Evolutionary conservation across 2,888 invertebrate genomes (phyloP), one percentile per base, ranked within the genome.

Genomic region (Polydrusus tereticollis): DNA sequence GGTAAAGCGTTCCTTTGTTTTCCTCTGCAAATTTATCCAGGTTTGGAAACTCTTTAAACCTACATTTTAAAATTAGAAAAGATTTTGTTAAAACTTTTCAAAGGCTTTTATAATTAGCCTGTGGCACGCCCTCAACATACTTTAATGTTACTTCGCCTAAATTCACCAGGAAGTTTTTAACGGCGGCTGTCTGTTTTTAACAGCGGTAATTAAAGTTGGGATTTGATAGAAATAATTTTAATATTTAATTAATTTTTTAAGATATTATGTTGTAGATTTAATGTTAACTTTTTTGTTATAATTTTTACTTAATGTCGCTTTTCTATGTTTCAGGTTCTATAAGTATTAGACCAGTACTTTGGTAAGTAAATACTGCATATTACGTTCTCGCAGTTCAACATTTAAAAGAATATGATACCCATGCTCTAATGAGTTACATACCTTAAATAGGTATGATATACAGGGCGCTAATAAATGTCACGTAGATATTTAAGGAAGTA

Each of bases 11-110:
- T 20, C 20, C 45, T 45, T 45, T 45, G 45, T 45, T 45, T 45
- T 18, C 45, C 20, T 45, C 18, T 18, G 45, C 20, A 45, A 45
- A 45, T 20, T 45, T 12, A 45, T 20, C 45, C 45, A 45, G 45
- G 45, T 45, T 45, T 18, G 1, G 45, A 45, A 45, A 45, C 20
- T 45, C 41, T 45, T 45, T 45, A 45, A 45, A 45, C 20, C 45
- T 20, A 45, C 1, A 45, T 20, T 45, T 45, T 45, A 45, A 45
- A 45, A 45, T 45, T 45, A 45, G 45, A 45, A 45, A 45, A 45
- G 45, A 45, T 45, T 45, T 45, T 45, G 45, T 45, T 45, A 45
- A 45, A 20, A 45, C 20, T 45, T 45, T 45, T 20, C 12, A 45
- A 45, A 45, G 20, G 45, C 20, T 20, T 45, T 45, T 45, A 4